These are phyloP conservation scores for Apamea crenata DNA, from an alignment of 2,888 invertebrate species.

Conservation along the genomic window DNA sequence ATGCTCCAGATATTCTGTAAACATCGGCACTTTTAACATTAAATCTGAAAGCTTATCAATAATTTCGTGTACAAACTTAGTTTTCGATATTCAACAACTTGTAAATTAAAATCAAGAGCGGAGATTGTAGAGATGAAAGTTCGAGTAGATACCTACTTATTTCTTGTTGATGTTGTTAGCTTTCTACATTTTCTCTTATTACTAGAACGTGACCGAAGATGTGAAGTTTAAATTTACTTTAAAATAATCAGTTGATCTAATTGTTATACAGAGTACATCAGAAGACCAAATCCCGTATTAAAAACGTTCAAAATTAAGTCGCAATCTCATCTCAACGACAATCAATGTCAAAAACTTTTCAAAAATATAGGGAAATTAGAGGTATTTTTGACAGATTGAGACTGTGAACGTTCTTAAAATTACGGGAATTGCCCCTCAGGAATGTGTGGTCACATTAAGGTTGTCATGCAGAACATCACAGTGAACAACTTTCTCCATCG, in stretches of 20 bases:
- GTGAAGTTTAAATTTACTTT: background rate
- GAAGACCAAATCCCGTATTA: background rate
- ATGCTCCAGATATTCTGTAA: constrained; percentile 14
- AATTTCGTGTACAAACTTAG: constrained; percentile 26
- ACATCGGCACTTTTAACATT: constrained; percentile 18
- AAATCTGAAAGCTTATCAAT: constrained; percentile 25
- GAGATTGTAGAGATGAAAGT: constrained; percentile 11
- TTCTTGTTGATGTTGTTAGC: background rate
- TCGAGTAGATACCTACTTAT: constrained; percentile 12
- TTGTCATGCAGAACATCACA: no score
- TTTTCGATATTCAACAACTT: constrained; percentile 29
- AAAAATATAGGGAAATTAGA: no score
- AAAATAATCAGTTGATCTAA: background rate
- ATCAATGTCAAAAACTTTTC: no score
- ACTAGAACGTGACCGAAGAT: background rate
- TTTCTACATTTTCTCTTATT: background rate
- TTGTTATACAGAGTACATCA: background rate
- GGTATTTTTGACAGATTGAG: no score
- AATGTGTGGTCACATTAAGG: no score
- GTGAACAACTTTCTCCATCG: no score
- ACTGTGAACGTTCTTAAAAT: no score
- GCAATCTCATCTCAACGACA: no score
- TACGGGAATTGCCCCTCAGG: no score
- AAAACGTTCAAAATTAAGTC: no score
- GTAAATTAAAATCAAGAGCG: constrained; percentile 18